Evolutionary conservation across 37 sponge, comb jelly and placozoan genomes (phyloP).

Genomic region (Corticium candelabrum): DNA sequence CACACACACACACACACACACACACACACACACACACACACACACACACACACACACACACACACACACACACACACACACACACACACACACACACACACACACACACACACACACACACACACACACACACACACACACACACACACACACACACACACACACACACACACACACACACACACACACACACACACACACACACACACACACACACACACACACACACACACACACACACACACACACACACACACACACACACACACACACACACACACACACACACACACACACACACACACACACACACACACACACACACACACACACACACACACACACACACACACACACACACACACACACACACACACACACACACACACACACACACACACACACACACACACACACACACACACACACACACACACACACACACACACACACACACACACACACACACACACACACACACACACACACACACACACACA

Average conservation of each 20-base stretch:
- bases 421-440: slow-evolving; percentile 58
- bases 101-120: slow-evolving; percentile 25
- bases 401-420: neutral
- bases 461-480: slow-evolving; percentile 57
- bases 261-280: slow-evolving; percentile 1
- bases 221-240: slow-evolving; percentile 2
- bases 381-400: slow-evolving; percentile 59
- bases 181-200: neutral
- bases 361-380: neutral
- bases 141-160: neutral
- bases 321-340: slow-evolving; percentile 25
- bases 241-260: slow-evolving; percentile 57
- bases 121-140: slow-evolving; percentile 37
- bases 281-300: slow-evolving; percentile 35
- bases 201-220: slow-evolving; percentile 58
- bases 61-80: slow-evolving; percentile 35
- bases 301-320: slow-evolving; percentile 30
- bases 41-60: slow-evolving; percentile 1
- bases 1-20: slow-evolving; percentile 2
- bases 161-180: slow-evolving; percentile 59
- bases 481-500: slow-evolving; percentile 1
- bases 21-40: slow-evolving; percentile 57
- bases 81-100: slow-evolving; percentile 30
- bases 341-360: slow-evolving; percentile 37
- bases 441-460: slow-evolving; percentile 2